A percentile compares a stretch with the other conserved stretches of the same genome.
Conservation (phyloP, 2,888 invertebrate species). For the Nematopogon swammerdamellus region DNA sequence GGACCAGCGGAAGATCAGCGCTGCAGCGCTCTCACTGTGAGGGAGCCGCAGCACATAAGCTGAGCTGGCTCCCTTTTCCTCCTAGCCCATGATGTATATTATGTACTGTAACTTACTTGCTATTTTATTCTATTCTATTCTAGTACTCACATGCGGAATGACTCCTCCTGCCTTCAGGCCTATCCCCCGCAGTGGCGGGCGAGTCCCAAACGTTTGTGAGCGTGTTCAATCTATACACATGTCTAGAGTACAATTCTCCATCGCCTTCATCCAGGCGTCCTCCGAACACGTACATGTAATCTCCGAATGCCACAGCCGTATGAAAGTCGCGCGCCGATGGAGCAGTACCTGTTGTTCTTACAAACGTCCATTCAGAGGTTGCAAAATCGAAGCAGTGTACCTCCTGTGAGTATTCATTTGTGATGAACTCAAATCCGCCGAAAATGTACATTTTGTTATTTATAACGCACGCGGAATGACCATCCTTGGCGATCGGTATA, state of each 20-base stretch:
- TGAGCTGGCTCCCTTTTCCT: too few species aligned
- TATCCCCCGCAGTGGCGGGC: conserved; percentile 45
- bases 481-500: conserved; percentile 82
- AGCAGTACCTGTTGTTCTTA: conserved; percentile 59
- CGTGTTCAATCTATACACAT: conserved; percentile 74
- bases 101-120: too few species aligned
- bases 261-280: conserved; percentile 73
- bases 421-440: conserved; percentile 87
- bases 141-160: conserved; percentile 88
- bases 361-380: conserved; percentile 68
- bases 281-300: conserved; percentile 87
- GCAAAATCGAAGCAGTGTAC: conserved; percentile 72
- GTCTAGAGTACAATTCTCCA: conserved; percentile 75
- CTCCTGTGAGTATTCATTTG: conserved; percentile 76
- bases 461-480: conserved; percentile 85
- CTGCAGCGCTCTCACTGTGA: too few species aligned
- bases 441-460: conserved; percentile 81
- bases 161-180: conserved; percentile 80
- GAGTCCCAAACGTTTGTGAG: conserved; percentile 65
- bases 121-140: too few species aligned
- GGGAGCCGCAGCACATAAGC: too few species aligned
- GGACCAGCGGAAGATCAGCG: too few species aligned
- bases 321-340: conserved; percentile 85
- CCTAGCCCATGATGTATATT: too few species aligned
- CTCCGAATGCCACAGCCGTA: conserved; percentile 73